phyloP scores from a whole-genome alignment of 2,888 invertebrate species.

The Horisme vitalbata region DNA sequence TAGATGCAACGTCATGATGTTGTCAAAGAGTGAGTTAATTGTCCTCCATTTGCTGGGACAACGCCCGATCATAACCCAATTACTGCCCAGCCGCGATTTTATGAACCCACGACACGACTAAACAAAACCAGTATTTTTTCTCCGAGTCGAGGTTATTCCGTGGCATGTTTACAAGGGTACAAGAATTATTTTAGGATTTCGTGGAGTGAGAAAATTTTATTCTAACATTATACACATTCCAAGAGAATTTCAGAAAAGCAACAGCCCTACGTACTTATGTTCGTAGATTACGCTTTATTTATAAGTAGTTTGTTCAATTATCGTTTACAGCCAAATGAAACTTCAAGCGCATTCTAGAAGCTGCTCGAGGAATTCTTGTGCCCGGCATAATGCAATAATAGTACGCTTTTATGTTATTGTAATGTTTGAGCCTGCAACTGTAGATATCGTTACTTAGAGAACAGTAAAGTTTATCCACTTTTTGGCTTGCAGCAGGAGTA shows the following conservation, averaged over 20 bases:
- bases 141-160: slow-evolving; percentile 22
- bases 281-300: too few relatives aligned
- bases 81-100: slow-evolving; percentile 61
- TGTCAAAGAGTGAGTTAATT: slow-evolving; percentile 14
- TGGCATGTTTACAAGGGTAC: slow-evolving; percentile 17
- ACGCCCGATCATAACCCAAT: slow-evolving; percentile 63
- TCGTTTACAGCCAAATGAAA: background rate
- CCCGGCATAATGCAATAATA: slow-evolving; percentile 2
- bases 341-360: background rate
- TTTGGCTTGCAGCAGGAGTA: background rate
- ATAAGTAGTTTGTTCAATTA: background rate
- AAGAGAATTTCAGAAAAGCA: background rate
- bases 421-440: slow-evolving; percentile 12
- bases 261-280: background rate
- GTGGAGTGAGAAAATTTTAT: slow-evolving; percentile 7
- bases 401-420: slow-evolving; percentile 10
- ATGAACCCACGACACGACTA: slow-evolving; percentile 48
- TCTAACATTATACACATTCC: slow-evolving; percentile 2
- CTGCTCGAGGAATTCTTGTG: background rate
- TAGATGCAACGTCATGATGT: too few relatives aligned
- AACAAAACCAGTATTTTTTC: slow-evolving; percentile 41
- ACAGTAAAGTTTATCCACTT: background rate
- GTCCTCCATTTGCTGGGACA: slow-evolving; percentile 23
- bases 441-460: slow-evolving; percentile 1
- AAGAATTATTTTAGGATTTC: slow-evolving; percentile 7